Conservation (phyloP, 1,140 invertebrate genomes). For the Drosophila funebris region DNA sequence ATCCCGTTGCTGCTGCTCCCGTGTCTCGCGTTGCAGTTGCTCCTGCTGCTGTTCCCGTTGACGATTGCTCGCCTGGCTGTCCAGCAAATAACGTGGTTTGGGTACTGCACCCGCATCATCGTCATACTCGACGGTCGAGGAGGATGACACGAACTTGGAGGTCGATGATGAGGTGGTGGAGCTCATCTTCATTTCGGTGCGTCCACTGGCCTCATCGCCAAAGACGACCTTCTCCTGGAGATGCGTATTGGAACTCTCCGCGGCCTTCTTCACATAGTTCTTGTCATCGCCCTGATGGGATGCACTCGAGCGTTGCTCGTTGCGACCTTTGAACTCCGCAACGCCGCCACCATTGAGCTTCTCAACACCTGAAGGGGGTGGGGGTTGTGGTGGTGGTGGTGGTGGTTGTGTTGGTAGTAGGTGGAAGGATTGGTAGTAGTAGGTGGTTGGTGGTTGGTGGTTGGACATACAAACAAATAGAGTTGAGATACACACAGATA, state of each 20-base stretch:
- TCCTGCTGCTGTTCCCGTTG: conserved; percentile 20
- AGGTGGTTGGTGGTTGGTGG: conserved; percentile 28
- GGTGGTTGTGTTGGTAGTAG: conserved; percentile 21
- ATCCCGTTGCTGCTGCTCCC: conserved; percentile 44
- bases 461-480: conserved; percentile 62
- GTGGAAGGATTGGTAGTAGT: conserved; percentile 28
- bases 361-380: conserved; percentile 83
- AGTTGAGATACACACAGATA: conserved; percentile 28
- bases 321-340: conserved; percentile 86
- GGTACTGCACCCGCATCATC: conserved; percentile 26
- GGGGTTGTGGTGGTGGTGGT: conserved; percentile 23
- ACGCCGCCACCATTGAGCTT: conserved; percentile 87
- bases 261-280: conserved; percentile 86
- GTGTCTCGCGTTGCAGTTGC: conserved; percentile 3
- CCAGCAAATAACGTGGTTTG: conserved; percentile 57
- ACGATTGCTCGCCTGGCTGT: conserved; percentile 26
- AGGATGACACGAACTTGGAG: conserved; percentile 71
- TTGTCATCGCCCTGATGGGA: conserved; percentile 87
- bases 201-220: conserved; percentile 84
- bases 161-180: conserved; percentile 71
- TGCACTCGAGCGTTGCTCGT: conserved; percentile 85
- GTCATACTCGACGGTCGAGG: conserved; percentile 65
- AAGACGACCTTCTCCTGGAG: conserved; percentile 86
- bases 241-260: conserved; percentile 85
- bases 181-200: conserved; percentile 78